phyloP scores from a whole-genome alignment of 2,888 invertebrate genomes.

The Anoncus sp. region DNA sequence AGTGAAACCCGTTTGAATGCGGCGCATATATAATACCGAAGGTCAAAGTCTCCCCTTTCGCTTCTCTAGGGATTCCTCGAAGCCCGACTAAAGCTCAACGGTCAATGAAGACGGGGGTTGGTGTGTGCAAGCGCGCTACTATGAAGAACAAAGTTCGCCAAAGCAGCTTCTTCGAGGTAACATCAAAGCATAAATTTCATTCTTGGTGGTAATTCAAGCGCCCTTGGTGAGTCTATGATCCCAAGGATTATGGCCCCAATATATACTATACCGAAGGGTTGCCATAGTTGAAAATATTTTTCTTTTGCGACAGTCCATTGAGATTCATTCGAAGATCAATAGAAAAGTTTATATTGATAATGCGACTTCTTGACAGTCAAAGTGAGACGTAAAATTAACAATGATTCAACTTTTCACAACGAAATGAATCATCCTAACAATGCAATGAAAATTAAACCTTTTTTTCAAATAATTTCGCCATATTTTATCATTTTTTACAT shows the following conservation, averaged over 20 bases:
- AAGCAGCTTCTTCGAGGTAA: slow-evolving; percentile 20
- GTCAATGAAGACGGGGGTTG: slow-evolving; percentile 28
- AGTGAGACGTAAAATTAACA: too few relatives aligned
- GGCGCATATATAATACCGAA: slow-evolving; percentile 19
- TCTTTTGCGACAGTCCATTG: too few relatives aligned
- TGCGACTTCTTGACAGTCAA: too few relatives aligned
- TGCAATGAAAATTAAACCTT: too few relatives aligned
- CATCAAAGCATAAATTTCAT: slow-evolving; percentile 32
- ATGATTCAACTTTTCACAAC: too few relatives aligned
- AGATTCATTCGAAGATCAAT: too few relatives aligned
- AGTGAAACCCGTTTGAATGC: background rate
- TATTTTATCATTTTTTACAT: too few relatives aligned
- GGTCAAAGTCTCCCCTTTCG: slow-evolving; percentile 48
- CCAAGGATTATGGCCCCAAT: slow-evolving; percentile 4
- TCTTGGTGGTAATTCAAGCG: slow-evolving; percentile 10
- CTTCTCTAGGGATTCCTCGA: slow-evolving; percentile 44
- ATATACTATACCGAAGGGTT: background rate
- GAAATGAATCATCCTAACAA: too few relatives aligned
- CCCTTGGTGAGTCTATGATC: background rate
- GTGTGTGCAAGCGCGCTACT: background rate
- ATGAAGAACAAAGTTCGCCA: slow-evolving; percentile 26
- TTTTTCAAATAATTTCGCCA: too few relatives aligned
- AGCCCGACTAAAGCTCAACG: slow-evolving; percentile 35
- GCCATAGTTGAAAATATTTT: background rate
- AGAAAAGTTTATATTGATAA: too few relatives aligned